Evolutionary conservation across 2,888 invertebrate species (phyloP).

Genomic region (Limulus polyphemus): DNA sequence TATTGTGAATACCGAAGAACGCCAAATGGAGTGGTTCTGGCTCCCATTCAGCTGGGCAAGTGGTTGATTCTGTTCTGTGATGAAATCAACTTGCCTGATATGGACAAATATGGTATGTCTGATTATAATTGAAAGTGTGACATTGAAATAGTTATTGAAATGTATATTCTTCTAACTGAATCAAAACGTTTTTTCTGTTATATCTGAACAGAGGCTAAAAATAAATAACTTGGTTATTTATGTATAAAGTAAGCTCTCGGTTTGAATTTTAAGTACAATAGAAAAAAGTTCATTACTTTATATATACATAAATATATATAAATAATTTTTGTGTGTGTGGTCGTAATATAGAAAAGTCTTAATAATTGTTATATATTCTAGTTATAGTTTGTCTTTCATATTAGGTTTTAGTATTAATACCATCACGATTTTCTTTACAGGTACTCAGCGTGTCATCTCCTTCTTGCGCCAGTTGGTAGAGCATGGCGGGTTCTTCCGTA

Average conservation of each 20-base stretch:
- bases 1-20: conserved; percentile 99
- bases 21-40: conserved; percentile 89
- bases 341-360: conserved; percentile 7
- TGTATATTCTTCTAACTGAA: not conserved
- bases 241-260: no score
- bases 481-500: conserved; percentile 53
- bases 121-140: no score
- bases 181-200: no score
- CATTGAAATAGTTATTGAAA: no score
- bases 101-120: conserved; percentile 88
- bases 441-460: conserved; percentile 88
- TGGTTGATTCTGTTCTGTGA: conserved; percentile 99
- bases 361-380: not conserved
- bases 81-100: conserved; percentile 98
- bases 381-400: not conserved
- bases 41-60: conserved; percentile 86
- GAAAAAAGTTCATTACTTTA: no score
- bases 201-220: no score
- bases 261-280: no score
- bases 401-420: not conserved
- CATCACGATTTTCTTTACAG: conserved; percentile 25
- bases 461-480: conserved; percentile 95
- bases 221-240: no score
- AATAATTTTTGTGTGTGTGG: no score
- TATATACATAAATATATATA: no score